A percentile compares a stretch with the other conserved stretches of the same genome.
phyloP scores from a whole-genome alignment of 2,888 invertebrate species.

The Nemurella pictetii region DNA sequence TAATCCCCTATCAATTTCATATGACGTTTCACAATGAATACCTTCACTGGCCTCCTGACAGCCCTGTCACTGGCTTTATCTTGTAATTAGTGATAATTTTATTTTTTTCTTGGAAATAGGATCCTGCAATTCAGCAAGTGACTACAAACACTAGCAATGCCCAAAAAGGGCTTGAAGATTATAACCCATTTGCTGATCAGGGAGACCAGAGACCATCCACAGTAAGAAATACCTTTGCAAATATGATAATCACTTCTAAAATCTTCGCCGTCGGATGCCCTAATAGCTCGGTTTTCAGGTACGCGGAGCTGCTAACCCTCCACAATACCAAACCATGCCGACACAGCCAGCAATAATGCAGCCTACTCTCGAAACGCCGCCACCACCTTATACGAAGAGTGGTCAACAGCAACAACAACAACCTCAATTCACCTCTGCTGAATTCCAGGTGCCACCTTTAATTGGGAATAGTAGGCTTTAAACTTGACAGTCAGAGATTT shows the following conservation, averaged over 20 bases:
- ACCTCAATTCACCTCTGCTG: conserved; percentile 63
- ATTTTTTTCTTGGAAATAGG: conserved; percentile 61
- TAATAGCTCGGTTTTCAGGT: conserved; percentile 47
- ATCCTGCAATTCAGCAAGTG: conserved; percentile 92
- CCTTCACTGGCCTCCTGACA: not conserved
- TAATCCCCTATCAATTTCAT: not conserved
- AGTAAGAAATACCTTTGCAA: conserved; percentile 28
- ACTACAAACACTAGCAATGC: conserved; percentile 73
- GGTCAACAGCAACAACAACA: conserved; percentile 61
- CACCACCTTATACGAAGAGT: conserved; percentile 66
- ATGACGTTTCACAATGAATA: not conserved
- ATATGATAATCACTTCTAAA: not conserved
- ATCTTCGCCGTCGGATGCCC: not conserved
- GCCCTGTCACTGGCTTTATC: not conserved
- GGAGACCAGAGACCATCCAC: conserved; percentile 44
- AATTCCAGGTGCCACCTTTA: conserved; percentile 65
- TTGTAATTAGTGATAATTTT: conserved; percentile 13
- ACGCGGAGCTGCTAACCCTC: conserved; percentile 58
- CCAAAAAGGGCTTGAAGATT: conserved; percentile 83
- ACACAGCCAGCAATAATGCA: conserved; percentile 79
- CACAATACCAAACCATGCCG: conserved; percentile 48
- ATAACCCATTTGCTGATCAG: conserved; percentile 90
- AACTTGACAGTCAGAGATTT: conserved; percentile 20
- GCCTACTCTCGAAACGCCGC: conserved; percentile 65
- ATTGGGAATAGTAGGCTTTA: not conserved